phyloP scores from a whole-genome alignment of 1,140 invertebrate genomes.

The Leptinotarsa defecta region DNA sequence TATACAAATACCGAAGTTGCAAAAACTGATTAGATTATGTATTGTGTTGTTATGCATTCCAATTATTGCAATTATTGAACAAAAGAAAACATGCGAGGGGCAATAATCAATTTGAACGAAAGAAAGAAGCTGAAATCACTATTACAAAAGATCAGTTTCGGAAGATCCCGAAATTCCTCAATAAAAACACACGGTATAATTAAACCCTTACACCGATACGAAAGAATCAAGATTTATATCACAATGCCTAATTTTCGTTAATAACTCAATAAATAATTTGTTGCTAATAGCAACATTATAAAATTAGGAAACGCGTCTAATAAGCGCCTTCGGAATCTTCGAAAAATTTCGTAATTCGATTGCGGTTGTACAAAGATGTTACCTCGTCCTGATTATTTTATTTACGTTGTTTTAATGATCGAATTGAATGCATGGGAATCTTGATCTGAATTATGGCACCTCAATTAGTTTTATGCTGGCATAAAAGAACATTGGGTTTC shows the following conservation, averaged over 20 bases:
- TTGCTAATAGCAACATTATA: neutral
- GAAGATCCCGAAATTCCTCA: neutral
- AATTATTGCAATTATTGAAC: too few species aligned
- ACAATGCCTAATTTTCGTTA: neutral
- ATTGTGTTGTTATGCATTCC: too few species aligned
- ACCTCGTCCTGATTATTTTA: conserved; percentile 5
- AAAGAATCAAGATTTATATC: neutral
- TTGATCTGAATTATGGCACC: neutral
- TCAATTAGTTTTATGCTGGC: neutral
- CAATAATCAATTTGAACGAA: too few species aligned
- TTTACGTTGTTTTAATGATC: neutral
- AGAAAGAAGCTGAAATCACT: neutral
- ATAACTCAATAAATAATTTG: neutral
- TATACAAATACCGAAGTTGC: too few species aligned
- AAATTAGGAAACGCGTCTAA: neutral
- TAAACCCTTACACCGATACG: neutral
- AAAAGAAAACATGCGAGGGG: too few species aligned
- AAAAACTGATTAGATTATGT: too few species aligned
- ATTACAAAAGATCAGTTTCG: neutral
- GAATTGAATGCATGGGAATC: neutral
- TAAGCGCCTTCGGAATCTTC: neutral
- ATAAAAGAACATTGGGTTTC: neutral
- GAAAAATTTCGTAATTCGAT: neutral
- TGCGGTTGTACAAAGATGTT: neutral
- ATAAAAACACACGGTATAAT: neutral